Percentiles rank a stretch among this genome's conserved stretches.
phyloP scores from a whole-genome alignment of 1,140 invertebrate genomes.

The Trichonephila inaurata region DNA sequence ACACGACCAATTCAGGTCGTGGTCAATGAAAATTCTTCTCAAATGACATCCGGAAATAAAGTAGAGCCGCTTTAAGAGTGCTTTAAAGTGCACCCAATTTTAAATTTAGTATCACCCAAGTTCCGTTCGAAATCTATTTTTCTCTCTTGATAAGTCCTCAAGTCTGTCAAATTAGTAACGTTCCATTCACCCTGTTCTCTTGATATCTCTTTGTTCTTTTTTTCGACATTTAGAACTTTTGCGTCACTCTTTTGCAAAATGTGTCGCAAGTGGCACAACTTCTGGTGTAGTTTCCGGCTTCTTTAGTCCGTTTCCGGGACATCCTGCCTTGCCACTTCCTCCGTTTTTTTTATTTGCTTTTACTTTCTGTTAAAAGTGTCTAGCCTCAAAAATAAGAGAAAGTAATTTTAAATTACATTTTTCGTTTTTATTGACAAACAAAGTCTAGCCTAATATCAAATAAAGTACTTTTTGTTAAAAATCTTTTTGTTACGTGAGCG shows the following conservation, averaged over 20 bases:
- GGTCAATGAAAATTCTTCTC: too few relatives aligned
- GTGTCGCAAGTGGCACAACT: neutral
- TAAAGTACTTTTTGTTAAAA: too few relatives aligned
- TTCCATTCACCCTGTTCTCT: neutral
- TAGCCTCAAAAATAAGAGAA: neutral
- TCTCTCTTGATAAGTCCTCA: constrained; percentile 5
- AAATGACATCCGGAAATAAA: too few relatives aligned
- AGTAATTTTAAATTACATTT: neutral
- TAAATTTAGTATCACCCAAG: neutral
- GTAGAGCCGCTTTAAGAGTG: too few relatives aligned
- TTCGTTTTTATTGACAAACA: neutral
- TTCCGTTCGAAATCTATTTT: neutral
- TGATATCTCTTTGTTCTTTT: constrained; percentile 24
- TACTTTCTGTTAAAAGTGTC: neutral
- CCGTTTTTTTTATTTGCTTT: neutral
- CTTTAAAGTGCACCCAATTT: neutral
- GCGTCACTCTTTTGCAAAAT: neutral
- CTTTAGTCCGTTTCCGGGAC: constrained; percentile 55
- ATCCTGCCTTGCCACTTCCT: constrained; percentile 64
- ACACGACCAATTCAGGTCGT: too few relatives aligned
- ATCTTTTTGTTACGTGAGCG: too few relatives aligned
- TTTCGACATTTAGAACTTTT: neutral
- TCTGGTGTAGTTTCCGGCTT: constrained; percentile 40
- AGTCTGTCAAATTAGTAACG: neutral
- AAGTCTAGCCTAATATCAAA: too few relatives aligned